These are phyloP conservation scores for Caenorhabditis tropicalis DNA, from an alignment of 1,140 invertebrate genomes.

Conservation along the genomic window DNA sequence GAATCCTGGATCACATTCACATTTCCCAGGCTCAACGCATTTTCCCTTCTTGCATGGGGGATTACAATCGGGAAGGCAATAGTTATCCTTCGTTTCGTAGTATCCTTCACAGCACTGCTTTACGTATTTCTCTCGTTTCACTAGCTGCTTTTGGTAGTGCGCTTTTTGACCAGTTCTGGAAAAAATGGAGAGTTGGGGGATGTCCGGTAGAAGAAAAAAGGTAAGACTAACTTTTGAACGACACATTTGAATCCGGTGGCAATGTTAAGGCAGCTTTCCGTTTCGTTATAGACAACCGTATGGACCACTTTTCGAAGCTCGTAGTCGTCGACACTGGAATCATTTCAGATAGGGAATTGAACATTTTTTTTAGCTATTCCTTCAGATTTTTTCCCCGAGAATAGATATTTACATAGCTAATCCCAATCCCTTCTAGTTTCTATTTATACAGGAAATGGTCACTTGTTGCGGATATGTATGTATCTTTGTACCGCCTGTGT, in stretches of 20 bases:
- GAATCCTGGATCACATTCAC: constrained; percentile 85
- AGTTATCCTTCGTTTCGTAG: constrained; percentile 75
- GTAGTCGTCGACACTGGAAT: constrained; percentile 23
- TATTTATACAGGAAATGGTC: background rate
- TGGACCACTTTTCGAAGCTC: constrained; percentile 15
- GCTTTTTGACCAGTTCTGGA: constrained; percentile 69
- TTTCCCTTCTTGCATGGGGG: constrained; percentile 83
- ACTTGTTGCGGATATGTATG: no score
- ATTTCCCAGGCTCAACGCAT: constrained; percentile 84
- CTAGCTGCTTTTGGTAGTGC: constrained; percentile 73
- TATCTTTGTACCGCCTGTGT: no score
- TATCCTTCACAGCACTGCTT: constrained; percentile 86
- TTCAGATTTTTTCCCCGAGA: background rate
- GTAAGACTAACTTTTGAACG: constrained; percentile 62
- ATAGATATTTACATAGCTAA: no score
- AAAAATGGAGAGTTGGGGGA: background rate
- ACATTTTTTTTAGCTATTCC: background rate
- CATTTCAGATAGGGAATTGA: background rate
- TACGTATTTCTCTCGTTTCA: constrained; percentile 80
- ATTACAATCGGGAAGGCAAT: constrained; percentile 78
- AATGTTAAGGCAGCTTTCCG: constrained; percentile 60
- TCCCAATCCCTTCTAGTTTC: background rate
- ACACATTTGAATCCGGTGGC: constrained; percentile 63
- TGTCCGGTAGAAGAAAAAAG: background rate
- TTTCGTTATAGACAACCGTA: constrained; percentile 60